Evolutionary conservation across 2,888 invertebrate species (phyloP).

Genomic region (Cataglyphis altisquamis): DNA sequence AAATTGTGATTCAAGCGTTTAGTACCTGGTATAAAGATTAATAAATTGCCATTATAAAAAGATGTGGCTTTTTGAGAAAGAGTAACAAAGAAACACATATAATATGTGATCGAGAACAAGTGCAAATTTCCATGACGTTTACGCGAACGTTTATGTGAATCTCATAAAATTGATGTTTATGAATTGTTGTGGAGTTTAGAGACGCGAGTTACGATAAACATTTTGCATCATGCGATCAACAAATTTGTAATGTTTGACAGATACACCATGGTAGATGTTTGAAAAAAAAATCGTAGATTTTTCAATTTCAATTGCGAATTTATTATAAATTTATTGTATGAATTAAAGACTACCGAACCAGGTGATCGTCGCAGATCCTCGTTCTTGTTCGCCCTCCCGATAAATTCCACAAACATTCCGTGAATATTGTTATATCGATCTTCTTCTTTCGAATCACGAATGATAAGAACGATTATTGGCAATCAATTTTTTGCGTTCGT

Average conservation of each 20-base stretch:
- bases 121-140: neutral
- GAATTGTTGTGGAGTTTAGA: neutral
- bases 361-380: constrained; percentile 10
- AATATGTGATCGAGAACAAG: neutral
- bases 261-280: neutral
- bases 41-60: neutral
- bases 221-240: constrained; percentile 5
- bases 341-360: constrained; percentile 40
- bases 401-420: constrained; percentile 39
- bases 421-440: constrained; percentile 10
- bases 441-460: constrained; percentile 4
- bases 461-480: neutral
- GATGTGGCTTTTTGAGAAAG: neutral
- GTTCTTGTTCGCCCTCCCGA: constrained; percentile 29
- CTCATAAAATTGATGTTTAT: constrained; percentile 8
- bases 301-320: neutral
- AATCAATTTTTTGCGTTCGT: neutral
- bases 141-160: neutral
- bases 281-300: neutral
- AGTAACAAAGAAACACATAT: neutral
- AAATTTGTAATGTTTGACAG: neutral
- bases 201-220: constrained; percentile 4
- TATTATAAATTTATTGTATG: too few relatives aligned
- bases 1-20: constrained; percentile 6
- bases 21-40: neutral